Evolutionary conservation across 2,888 invertebrate genomes (phyloP), one percentile per base, ranked within the genome.

Genomic region (Cataglyphis altisquamis): DNA sequence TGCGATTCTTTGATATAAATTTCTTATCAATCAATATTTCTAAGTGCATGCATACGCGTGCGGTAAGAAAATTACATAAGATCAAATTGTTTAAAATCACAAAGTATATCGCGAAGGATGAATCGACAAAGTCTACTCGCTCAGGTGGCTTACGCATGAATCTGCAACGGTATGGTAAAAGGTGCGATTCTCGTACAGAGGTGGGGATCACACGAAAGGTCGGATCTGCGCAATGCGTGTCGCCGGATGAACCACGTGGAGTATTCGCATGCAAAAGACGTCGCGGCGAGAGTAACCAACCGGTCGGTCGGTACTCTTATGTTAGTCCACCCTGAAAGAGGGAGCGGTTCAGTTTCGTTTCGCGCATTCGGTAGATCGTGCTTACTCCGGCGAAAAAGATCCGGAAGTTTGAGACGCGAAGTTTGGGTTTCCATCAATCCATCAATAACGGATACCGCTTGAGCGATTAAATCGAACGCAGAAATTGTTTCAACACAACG

Each of bases 231-330:
- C 94, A 93, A 92, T 90, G 91, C 91, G 91, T 91, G 90, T 91
- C 90, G 90, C 87, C 91, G 87, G 92, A 92, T 92, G 91, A 93
- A 90, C 92, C 92, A 92, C 93, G 92, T 92, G 93, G 92, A 89
- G 91, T 89, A 93, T 92, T 93, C 93, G 87, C 93, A 93, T 94
- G 94, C 94, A 94, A 94, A 94, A 93, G 92, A 93, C 91, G 90
- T 87, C 85, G 84, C 68, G 75, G 67, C 52, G 84, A 82, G 78
- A 78, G 81, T 88, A 88, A 80, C n/a, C 89, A 85, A 82, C 29
- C 86, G 85, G 90, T 78, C 86, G 85, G 90, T 78, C 80, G 78
- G 81, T 84, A 74, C 87, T 88, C 87, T 87, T 29, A 29, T 29
- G 25, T 29, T 90, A 91, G 91, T 92, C 89, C 87, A 84, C 84